Conservation (phyloP, 2,888 invertebrate species). For the Netelia fuscicornis region DNA sequence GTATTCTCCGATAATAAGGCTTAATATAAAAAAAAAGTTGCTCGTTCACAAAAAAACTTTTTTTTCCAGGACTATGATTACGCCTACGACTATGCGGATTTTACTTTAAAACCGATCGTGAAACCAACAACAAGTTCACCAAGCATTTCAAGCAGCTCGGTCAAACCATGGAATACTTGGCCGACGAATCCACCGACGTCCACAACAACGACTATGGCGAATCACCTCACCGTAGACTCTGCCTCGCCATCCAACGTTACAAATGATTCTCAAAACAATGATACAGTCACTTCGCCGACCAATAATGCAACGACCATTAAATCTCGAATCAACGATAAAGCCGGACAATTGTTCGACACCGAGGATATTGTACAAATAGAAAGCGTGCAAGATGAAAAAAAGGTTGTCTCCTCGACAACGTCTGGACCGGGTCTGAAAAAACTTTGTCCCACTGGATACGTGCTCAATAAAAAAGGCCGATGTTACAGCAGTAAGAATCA, state of each 20-base stretch:
- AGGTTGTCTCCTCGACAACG: not conserved
- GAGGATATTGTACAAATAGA: constrained; percentile 18
- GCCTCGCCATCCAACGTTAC: constrained; percentile 45
- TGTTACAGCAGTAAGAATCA: constrained; percentile 78
- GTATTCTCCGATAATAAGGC: not conserved
- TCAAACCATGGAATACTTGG: constrained; percentile 68
- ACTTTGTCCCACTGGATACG: constrained; percentile 78
- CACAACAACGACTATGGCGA: constrained; percentile 50
- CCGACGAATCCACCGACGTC: constrained; percentile 66
- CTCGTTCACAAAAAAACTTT: constrained; percentile 70
- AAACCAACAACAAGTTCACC: constrained; percentile 73
- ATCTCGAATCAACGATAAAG: constrained; percentile 43
- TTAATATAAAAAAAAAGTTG: not conserved
- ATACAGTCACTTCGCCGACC: constrained; percentile 8
- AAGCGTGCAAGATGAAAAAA: not conserved
- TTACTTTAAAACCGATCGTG: constrained; percentile 88
- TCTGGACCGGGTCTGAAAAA: constrained; percentile 24
- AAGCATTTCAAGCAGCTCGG: constrained; percentile 61
- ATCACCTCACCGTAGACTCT: constrained; percentile 11
- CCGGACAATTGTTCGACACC: constrained; percentile 9
- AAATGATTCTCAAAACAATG: not conserved
- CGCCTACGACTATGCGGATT: constrained; percentile 90
- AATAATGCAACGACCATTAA: constrained; percentile 33
- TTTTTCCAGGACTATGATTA: constrained; percentile 89
- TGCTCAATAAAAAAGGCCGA: constrained; percentile 79